A percentile compares a stretch with the other conserved stretches of the same genome.
phyloP scores from a whole-genome alignment of 2,888 invertebrate genomes.

The Drosophila tanythrix region DNA sequence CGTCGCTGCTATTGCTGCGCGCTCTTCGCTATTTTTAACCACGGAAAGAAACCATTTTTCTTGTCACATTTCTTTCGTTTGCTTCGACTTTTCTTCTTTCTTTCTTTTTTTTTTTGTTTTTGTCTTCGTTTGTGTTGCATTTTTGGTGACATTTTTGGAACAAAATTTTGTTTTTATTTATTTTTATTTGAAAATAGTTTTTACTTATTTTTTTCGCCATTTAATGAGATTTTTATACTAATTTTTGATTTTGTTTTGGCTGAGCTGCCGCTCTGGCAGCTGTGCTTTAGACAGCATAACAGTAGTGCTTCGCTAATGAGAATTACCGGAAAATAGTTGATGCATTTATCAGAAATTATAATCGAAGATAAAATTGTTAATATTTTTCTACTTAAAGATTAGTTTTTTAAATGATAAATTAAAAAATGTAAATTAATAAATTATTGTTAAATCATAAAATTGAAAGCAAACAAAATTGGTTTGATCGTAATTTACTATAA shows the following conservation, averaged over 20 bases:
- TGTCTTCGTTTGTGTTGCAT: constrained; percentile 49
- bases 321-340: background rate
- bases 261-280: constrained; percentile 34
- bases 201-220: constrained; percentile 13
- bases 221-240: constrained; percentile 46
- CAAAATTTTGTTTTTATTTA: constrained; percentile 34
- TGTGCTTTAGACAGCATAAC: background rate
- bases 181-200: constrained; percentile 23
- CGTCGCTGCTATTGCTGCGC: constrained; percentile 34
- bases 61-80: constrained; percentile 50
- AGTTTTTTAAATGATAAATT: background rate
- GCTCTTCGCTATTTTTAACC: constrained; percentile 67
- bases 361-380: background rate
- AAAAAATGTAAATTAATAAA: background rate
- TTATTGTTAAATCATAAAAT: too few species aligned
- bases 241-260: constrained; percentile 27
- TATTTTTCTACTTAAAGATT: background rate
- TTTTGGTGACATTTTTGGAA: constrained; percentile 76
- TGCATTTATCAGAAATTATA: background rate
- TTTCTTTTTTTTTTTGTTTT: constrained; percentile 21
- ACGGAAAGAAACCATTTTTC: constrained; percentile 75
- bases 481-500: background rate
- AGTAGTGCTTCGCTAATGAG: background rate
- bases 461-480: background rate
- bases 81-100: constrained; percentile 14